Base-by-base conservation (phyloP, 2,797 vertebrate species). In the Buphagus erythrorhynchus region DNA sequence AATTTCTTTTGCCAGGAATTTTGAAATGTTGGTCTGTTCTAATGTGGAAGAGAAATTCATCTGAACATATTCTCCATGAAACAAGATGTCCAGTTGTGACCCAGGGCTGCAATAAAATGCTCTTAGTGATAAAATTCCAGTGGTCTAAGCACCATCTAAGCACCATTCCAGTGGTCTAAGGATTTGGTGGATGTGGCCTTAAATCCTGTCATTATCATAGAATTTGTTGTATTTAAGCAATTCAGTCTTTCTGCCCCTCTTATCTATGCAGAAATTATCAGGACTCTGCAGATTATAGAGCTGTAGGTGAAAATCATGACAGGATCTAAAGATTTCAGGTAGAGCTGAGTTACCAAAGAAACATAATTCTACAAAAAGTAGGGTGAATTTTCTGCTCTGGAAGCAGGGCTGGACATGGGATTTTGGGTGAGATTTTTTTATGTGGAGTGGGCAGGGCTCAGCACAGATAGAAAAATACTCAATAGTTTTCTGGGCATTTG, bases 401-500 rank as follows among this genome's bases (percentile, higher is more conserved):
- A 74, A 69, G 21, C 8, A 40, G 65, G 38, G 9, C 46, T 68
- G 35, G n/a, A 22, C 4, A 3, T 22, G 15, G 6, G 6, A 2
- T 8, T 63, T 80, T 25, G 17, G 6, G 16, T 20, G 9, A 1
- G 3, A 33, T 89, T 51, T 46, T 46, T 28, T 57, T 4, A 29
- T 67, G 4, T 51, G 33, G 5, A 10, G 5, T 20, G 13, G 21
- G 4, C 12, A 12, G 18, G 5, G 13, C 18, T 77, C 20, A 65
- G 19, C 58, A 57, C 21, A 28, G 25, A 26, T 6, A 52, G 16
- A 35, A 62, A 62, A 52, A 26, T 7, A 6, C 21, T 76, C n/a
- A 40, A 0, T 16, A 13, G 7, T n/a, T 63, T 45, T 2, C n/a
- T 84, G 22, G 3, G 4, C 5, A 2, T 72, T 15, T 72, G 38